Evolutionary conservation across 2,888 invertebrate genomes (phyloP), one percentile per base, ranked within the genome.

Genomic region (Chromoteleia sp.): DNA sequence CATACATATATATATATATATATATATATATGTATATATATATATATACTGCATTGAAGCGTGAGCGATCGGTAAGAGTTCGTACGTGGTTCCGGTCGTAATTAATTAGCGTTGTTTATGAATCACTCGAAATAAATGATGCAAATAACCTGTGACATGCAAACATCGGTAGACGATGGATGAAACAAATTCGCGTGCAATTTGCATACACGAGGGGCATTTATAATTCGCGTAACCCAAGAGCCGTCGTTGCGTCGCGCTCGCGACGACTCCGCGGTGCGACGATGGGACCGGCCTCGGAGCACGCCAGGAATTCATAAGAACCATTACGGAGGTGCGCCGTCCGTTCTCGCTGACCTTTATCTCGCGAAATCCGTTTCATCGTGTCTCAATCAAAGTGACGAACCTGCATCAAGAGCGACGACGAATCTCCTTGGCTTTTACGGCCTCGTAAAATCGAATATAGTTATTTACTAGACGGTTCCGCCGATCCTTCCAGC

Each of bases 291-390:
- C 85, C 79, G 86, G 85, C 87, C 83, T 84, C 86, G 81, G 82
- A 86, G 86, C 87, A 84, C 78, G 87, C 84, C 86, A 85, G 86
- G 87, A 88, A 88, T 88, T 87, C 86, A 81, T 82, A 81, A 83
- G 86, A 77, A 84, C 86, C 85, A 88, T 87, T 88, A 87, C 83
- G 84, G 86, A 86, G 88, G 86, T 86, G 87, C 87, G 86, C 87
- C 67, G 41, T 50, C 86, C 84, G 79, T 36, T 52, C 84, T 83
- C 83, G 82, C 80, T 85, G 86, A 88, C 87, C 86, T 88, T 88
- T 87, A 85, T 85, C 84, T 82, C 82, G 83, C 85, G 80, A 85
- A 85, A 87, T 88, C 83, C 83, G 83, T 86, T 87, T 83, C 43
- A 63, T 58, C 65, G 67, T 43, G 59, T 65, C 71, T 78, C 59